Base-by-base conservation (phyloP, 2,888 invertebrate species). In the Nephrotoma appendiculata region DNA sequence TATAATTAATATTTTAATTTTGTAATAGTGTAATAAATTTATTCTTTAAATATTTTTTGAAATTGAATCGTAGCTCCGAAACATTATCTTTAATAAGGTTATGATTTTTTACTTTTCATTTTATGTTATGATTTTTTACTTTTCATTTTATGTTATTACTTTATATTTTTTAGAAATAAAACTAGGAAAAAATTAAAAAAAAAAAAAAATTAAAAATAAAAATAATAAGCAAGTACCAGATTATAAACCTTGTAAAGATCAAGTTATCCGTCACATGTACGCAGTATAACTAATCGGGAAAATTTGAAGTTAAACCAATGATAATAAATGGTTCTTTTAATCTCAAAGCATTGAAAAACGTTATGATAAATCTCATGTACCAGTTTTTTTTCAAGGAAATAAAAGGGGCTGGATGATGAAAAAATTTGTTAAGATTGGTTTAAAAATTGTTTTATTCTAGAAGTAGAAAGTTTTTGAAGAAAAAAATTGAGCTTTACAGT, bases 371-470 rank as follows among this genome's bases (percentile, higher is more conserved):
- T 83, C 83, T 83, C 6, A 83, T 15, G 15, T 83, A 83, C 83
- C 83, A 83, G 83, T 83, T 19, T 11, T 83, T 11, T 19, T 15
- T 15, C 41, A 19, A 83, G 83, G 5, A 83, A 31, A 83, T 83
- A 83, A 83, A 83, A 83, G 19, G 11, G 83, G 19, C 41, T 83
- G 83, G 83, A 83, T 83, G 83, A 83, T 9, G 83, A 6, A 83
- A 83, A 89, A 71, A 88, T 88, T 86, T 88, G 86, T n/a, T 87
- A 83, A 83, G 83, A 83, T 19, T 83, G 83, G 85, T 43, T 85
- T 48, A 48, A n/a, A n/a, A n/a, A n/a, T n/a, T n/a, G n/a, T n/a
- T n/a, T n/a, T n/a, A n/a, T n/a, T n/a, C n/a, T n/a, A 48, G 11
- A 48, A 48, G 48, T 11, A 48, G 6, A 48, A 48, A 48, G 11